Conservation (phyloP, 2,113 vertebrate genomes). For the Asarcornis scutulata region DNA sequence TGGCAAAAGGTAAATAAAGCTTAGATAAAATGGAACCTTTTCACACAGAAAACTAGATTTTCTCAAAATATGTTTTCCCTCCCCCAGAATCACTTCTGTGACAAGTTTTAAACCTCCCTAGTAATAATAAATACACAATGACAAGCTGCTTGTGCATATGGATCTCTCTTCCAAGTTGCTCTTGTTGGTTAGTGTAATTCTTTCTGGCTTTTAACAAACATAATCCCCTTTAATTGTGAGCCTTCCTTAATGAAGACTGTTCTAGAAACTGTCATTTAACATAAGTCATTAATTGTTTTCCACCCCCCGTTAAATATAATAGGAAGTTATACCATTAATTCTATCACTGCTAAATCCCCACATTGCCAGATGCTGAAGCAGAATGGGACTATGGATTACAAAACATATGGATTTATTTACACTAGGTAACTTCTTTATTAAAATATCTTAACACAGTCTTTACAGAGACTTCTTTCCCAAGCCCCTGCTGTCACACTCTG, state of each 20-base stretch:
- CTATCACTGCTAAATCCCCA: constrained; percentile 47
- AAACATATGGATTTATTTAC: constrained; percentile 77
- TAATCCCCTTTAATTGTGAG: constrained; percentile 52
- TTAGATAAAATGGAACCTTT: not conserved
- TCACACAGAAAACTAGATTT: not conserved
- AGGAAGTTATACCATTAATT: constrained; percentile 62
- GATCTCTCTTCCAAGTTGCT: not conserved
- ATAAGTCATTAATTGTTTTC: constrained; percentile 61
- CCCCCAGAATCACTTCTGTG: not conserved
- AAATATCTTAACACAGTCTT: constrained; percentile 75
- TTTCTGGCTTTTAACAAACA: constrained; percentile 17
- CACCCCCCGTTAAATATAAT: constrained; percentile 46
- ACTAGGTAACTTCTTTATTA: constrained; percentile 77
- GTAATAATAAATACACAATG: not conserved
- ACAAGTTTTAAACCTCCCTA: not conserved
- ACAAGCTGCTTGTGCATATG: not conserved
- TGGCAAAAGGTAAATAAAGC: not conserved
- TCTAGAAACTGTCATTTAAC: constrained; percentile 62
- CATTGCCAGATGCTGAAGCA: constrained; percentile 65
- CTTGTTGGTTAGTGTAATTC: constrained; percentile 5
- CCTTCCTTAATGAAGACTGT: constrained; percentile 29
- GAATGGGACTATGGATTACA: constrained; percentile 58
- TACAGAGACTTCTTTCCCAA: constrained; percentile 73
- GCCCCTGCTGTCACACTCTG: constrained; percentile 68
- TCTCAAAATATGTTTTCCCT: not conserved